Base-by-base conservation (phyloP, 2,888 invertebrate species). In the Molorchus minor region DNA sequence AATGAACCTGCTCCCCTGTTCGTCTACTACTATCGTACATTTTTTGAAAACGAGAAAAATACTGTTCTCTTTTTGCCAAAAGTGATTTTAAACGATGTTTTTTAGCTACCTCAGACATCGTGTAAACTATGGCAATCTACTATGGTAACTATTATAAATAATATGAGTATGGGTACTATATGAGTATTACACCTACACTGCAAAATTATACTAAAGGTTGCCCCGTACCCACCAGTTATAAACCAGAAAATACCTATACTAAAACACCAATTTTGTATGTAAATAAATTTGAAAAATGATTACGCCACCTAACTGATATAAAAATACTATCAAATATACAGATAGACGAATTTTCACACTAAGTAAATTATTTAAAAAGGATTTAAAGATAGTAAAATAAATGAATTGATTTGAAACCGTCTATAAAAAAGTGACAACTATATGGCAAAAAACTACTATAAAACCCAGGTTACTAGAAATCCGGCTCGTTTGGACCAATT, bases 251-350 rank as follows among this genome's bases (percentile, higher is more conserved):
- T n/a, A n/a, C n/a, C n/a, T n/a, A n/a, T n/a, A n/a, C n/a, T 25
- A 25, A 25, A 25, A 25, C 8, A 25, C 25, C 8, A 25, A 25
- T 25, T 5, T 25, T 25, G 8, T 5, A 25, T 25, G 3, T 5
- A 3, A 25, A 25, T 25, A 25, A 25, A 8, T 25, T 5, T 3
- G 25, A 25, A 8, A 25, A 25, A 25, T 25, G 25, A 5, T 25
- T 25, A 25, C 8, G 8, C 25, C 25, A 25, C 25, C 25, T 25
- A 25, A 25, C 3, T 25, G 25, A 25, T n/a, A 25, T 8, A 25
- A 25, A 25, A 25, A 25, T 3, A 17, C 55, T 55, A 45, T 7
- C 36, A 44, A 38, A 25, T 25, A 8, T 25, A n/a, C n/a, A n/a
- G n/a, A n/a, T n/a, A n/a, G n/a, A n/a, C n/a, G n/a, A n/a, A n/a